phyloP scores from a whole-genome alignment of 1,140 invertebrate species.

The Anastatus disparis region DNA sequence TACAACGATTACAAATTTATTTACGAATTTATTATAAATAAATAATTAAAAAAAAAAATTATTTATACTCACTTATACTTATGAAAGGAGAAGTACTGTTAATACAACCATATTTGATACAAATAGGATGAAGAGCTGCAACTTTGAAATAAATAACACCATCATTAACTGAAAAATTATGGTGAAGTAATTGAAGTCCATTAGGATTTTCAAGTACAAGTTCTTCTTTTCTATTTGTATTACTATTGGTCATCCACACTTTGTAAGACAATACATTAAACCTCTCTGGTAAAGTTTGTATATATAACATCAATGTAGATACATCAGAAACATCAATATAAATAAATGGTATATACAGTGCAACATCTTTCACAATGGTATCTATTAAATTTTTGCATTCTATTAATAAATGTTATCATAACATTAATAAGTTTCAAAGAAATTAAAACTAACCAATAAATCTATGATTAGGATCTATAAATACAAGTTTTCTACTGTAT shows the following conservation, averaged over 20 bases:
- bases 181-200: slow-evolving; percentile 37
- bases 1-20: too few relatives aligned
- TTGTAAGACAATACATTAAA: slow-evolving; percentile 57
- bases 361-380: slow-evolving; percentile 41
- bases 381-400: slow-evolving; percentile 28
- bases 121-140: slow-evolving; percentile 55
- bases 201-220: slow-evolving; percentile 37
- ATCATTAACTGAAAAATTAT: slow-evolving; percentile 49
- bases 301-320: slow-evolving; percentile 48
- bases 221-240: slow-evolving; percentile 45
- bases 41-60: neutral
- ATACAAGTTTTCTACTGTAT: slow-evolving; percentile 59
- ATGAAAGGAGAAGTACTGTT: slow-evolving; percentile 59
- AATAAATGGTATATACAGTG: slow-evolving; percentile 54
- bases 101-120: slow-evolving; percentile 53
- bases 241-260: slow-evolving; percentile 57
- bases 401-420: neutral
- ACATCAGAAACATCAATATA: slow-evolving; percentile 57
- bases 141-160: slow-evolving; percentile 61
- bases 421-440: neutral
- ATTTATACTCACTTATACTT: slow-evolving; percentile 52
- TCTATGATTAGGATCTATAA: slow-evolving; percentile 55
- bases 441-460: slow-evolving; percentile 52
- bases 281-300: slow-evolving; percentile 55
- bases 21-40: neutral